Evolutionary conservation across 2,113 vertebrate species (phyloP).

Genomic region (Syngnathus scovelli): DNA sequence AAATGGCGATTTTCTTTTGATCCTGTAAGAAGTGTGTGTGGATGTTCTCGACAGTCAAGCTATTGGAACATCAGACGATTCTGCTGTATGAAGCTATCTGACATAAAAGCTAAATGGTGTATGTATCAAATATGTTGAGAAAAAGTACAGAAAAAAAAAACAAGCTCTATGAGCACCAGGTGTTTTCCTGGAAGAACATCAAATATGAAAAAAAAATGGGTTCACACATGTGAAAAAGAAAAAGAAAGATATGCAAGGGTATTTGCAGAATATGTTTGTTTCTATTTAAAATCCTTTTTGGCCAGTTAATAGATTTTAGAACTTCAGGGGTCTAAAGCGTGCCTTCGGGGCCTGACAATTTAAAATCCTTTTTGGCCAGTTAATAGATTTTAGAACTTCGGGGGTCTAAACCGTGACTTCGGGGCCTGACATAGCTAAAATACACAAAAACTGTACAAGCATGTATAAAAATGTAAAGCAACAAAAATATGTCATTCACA

Average conservation of each 20-base stretch:
- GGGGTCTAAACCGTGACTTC: neutral
- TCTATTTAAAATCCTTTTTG: neutral
- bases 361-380: neutral
- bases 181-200: neutral
- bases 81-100: neutral
- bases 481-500: constrained; percentile 6
- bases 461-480: neutral
- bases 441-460: neutral
- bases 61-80: neutral
- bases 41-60: neutral
- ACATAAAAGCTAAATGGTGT: neutral
- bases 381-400: neutral
- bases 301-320: neutral
- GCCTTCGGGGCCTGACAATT: too few relatives aligned
- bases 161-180: neutral
- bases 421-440: neutral
- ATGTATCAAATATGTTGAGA: neutral
- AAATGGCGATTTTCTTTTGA: neutral
- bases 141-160: neutral
- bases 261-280: neutral
- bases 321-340: neutral
- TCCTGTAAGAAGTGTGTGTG: neutral
- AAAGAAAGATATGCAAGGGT: constrained; percentile 1
- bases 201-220: neutral
- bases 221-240: neutral